Percentiles rank a stretch among this genome's conserved stretches.
Evolutionary conservation across 2,888 invertebrate genomes (phyloP).

Genomic region (Rotaria sp.): DNA sequence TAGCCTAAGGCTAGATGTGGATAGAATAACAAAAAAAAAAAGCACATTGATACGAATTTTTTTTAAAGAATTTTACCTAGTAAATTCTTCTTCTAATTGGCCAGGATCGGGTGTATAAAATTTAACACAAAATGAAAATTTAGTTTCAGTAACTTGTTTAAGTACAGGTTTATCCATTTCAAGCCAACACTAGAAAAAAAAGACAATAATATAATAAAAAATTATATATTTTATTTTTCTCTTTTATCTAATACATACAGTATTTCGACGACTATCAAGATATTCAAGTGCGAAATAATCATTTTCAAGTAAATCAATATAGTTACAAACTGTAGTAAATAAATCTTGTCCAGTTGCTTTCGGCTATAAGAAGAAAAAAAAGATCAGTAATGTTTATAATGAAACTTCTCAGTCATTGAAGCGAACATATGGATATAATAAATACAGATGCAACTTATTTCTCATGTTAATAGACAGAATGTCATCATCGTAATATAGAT

Average conservation of each 20-base stretch:
- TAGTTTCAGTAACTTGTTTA: conserved; percentile 45
- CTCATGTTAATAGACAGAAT: not conserved
- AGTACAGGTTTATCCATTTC: conserved; percentile 40
- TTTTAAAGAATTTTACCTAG: conserved; percentile 57
- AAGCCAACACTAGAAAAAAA: conserved; percentile 36
- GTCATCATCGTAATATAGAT: not conserved
- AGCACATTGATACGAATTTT: not conserved
- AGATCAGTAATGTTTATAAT: conserved; percentile 5
- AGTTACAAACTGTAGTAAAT: conserved; percentile 58
- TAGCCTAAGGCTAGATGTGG: not conserved
- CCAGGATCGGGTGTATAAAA: conserved; percentile 98
- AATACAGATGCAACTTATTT: not conserved
- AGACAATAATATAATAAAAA: not conserved
- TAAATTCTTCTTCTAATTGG: conserved; percentile 93
- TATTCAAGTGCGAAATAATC: conserved; percentile 98
- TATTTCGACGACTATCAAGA: conserved; percentile 74
- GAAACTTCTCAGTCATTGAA: not conserved
- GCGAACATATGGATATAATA: not conserved
- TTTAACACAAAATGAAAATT: conserved; percentile 77
- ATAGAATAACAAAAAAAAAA: not conserved
- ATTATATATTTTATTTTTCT: not conserved
- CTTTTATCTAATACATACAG: conserved; percentile 60
- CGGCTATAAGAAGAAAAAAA: conserved; percentile 26
- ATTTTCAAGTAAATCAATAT: conserved; percentile 86
- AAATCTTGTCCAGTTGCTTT: conserved; percentile 40